Evolutionary conservation across 2,888 invertebrate genomes (phyloP).

Genomic region (Myopa testacea): DNA sequence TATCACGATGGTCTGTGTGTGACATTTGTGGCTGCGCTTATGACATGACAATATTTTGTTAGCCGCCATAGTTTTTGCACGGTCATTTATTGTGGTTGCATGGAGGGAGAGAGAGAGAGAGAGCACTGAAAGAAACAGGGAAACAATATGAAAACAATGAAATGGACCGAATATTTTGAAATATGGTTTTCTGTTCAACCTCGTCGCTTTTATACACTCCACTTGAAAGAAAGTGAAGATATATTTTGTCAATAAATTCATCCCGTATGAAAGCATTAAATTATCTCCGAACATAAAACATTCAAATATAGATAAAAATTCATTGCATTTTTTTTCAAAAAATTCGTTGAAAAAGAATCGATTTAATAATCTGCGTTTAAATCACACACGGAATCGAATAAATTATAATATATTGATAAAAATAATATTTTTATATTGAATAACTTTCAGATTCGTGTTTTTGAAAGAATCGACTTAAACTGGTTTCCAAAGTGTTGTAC

Average conservation of each 20-base stretch:
- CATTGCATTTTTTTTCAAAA: too few species aligned
- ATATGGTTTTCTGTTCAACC: neutral
- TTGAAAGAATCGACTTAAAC: too few species aligned
- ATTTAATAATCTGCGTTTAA: neutral
- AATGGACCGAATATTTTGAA: constrained; percentile 3
- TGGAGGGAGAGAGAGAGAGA: neutral
- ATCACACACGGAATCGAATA: too few species aligned
- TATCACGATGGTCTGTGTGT: constrained; percentile 26
- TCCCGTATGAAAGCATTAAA: too few species aligned
- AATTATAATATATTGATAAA: too few species aligned
- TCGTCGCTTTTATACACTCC: neutral
- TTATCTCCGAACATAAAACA: too few species aligned
- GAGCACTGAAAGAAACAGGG: neutral
- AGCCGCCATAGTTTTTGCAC: constrained; percentile 20
- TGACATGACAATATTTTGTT: constrained; percentile 33
- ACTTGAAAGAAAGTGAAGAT: neutral
- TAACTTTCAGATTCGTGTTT: too few species aligned
- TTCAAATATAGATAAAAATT: too few species aligned
- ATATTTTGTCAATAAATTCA: neutral
- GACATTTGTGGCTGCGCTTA: constrained; percentile 36
- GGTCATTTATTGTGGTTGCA: neutral
- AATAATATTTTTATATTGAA: too few species aligned
- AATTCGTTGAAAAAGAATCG: neutral
- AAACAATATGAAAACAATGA: neutral
- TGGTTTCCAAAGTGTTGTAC: too few species aligned